Evolutionary conservation across 2,113 vertebrate species (phyloP).

Genomic region (Neodontobutis hainanensis): DNA sequence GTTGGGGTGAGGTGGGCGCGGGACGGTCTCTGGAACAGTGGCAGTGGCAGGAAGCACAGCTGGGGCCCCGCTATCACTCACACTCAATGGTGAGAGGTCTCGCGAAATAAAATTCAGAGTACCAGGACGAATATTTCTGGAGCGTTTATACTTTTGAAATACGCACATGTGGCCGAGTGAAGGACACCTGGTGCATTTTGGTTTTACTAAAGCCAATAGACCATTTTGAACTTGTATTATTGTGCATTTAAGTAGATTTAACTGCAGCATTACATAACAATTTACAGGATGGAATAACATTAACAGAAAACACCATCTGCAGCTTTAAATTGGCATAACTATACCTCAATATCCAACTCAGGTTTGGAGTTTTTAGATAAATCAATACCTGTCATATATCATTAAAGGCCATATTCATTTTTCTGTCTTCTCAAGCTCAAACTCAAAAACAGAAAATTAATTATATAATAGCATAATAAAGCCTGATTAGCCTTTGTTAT

Average conservation of each 20-base stretch:
- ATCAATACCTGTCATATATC: no score
- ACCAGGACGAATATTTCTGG: constrained; percentile 55
- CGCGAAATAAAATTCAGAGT: constrained; percentile 51
- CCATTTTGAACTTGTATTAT: not conserved
- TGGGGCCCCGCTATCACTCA: constrained; percentile 70
- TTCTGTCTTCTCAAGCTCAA: no score
- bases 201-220: not conserved
- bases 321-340: no score
- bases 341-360: no score
- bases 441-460: not conserved
- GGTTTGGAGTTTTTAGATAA: no score
- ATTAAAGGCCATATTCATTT: no score
- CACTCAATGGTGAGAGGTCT: constrained; percentile 61
- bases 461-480: constrained; percentile 8
- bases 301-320: no score
- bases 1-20: constrained; percentile 43
- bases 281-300: no score
- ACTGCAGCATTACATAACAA: no score
- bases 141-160: constrained; percentile 59
- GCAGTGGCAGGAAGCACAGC: constrained; percentile 60
- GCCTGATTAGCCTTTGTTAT: constrained; percentile 24
- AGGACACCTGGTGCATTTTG: constrained; percentile 42
- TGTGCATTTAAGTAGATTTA: no score
- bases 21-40: constrained; percentile 41
- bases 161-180: constrained; percentile 46